These are phyloP conservation scores for Orbicella faveolata DNA, from an alignment of 64 coral and sea anemone species.

Conservation along the genomic window DNA sequence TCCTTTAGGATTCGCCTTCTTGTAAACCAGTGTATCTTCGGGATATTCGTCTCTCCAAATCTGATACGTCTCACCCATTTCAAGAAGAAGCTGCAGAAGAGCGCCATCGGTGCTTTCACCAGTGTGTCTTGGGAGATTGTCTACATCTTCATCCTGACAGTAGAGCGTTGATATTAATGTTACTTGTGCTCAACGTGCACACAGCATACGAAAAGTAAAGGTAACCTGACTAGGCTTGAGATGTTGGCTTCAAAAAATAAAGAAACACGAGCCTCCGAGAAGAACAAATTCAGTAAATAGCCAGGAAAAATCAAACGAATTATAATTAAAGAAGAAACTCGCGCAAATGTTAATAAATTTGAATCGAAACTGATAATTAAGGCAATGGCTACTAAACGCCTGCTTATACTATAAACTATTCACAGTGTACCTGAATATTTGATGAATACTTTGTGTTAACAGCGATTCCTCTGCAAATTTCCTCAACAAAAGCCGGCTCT, in stretches of 20 bases:
- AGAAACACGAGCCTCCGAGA: too few species aligned
- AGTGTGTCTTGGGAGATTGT: slow-evolving; percentile 69
- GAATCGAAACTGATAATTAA: too few species aligned
- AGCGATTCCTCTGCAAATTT: slow-evolving; percentile 64
- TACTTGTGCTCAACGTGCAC: too few species aligned
- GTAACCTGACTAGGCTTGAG: too few species aligned
- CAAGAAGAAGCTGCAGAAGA: slow-evolving; percentile 71
- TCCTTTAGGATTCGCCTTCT: slow-evolving; percentile 26
- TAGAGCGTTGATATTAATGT: background rate
- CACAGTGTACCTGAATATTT: slow-evolving; percentile 63
- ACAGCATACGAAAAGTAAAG: too few species aligned
- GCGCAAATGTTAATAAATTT: too few species aligned
- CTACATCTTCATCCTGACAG: slow-evolving; percentile 66
- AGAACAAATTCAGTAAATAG: too few species aligned
- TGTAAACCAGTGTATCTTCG: slow-evolving; percentile 51
- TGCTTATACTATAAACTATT: background rate
- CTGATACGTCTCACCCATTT: slow-evolving; percentile 76
- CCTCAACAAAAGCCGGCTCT: slow-evolving; percentile 42
- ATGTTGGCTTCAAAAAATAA: too few species aligned
- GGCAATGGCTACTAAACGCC: too few species aligned
- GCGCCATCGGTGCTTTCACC: slow-evolving; percentile 79
- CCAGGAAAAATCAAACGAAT: too few species aligned
- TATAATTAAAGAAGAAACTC: too few species aligned
- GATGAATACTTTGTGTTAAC: slow-evolving; percentile 76
- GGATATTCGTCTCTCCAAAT: slow-evolving; percentile 86